Evolutionary conservation across 1,140 invertebrate species (phyloP).

Genomic region (Lineus longissimus): DNA sequence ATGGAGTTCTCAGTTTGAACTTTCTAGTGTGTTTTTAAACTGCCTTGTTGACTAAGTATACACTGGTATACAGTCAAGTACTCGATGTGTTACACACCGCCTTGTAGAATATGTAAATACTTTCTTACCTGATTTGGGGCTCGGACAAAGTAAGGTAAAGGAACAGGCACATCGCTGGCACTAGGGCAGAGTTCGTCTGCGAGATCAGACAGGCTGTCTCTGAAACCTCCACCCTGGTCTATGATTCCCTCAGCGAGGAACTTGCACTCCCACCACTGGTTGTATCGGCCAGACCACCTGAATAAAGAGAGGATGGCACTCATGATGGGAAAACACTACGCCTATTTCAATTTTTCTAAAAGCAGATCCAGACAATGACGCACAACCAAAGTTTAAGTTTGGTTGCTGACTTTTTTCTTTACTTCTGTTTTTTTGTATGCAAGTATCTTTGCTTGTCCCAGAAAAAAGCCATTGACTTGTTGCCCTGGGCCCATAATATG

Average conservation of each 20-base stretch:
- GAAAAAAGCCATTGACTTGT: too few species aligned
- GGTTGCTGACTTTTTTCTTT: too few species aligned
- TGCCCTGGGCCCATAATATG: too few species aligned
- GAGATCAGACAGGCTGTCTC: constrained; percentile 53
- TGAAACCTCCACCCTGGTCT: constrained; percentile 54
- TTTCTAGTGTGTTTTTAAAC: too few species aligned
- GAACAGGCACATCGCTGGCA: constrained; percentile 32
- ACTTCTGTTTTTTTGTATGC: too few species aligned
- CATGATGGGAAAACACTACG: neutral
- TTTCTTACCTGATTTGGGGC: constrained; percentile 50
- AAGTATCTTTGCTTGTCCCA: too few species aligned
- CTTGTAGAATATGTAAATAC: too few species aligned
- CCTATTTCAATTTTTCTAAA: neutral
- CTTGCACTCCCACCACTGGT: constrained; percentile 56
- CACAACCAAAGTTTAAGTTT: neutral
- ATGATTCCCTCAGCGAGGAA: constrained; percentile 54
- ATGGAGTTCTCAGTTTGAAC: too few species aligned
- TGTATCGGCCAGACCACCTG: constrained; percentile 44
- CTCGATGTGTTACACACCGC: too few species aligned
- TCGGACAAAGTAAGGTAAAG: constrained; percentile 49
- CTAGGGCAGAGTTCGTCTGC: constrained; percentile 53
- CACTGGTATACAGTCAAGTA: too few species aligned
- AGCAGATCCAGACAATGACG: neutral
- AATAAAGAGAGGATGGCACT: constrained; percentile 7
- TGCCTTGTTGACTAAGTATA: too few species aligned